Evolutionary conservation across 2,113 vertebrate genomes (phyloP).

Genomic region (Erythrocercus mccallii): DNA sequence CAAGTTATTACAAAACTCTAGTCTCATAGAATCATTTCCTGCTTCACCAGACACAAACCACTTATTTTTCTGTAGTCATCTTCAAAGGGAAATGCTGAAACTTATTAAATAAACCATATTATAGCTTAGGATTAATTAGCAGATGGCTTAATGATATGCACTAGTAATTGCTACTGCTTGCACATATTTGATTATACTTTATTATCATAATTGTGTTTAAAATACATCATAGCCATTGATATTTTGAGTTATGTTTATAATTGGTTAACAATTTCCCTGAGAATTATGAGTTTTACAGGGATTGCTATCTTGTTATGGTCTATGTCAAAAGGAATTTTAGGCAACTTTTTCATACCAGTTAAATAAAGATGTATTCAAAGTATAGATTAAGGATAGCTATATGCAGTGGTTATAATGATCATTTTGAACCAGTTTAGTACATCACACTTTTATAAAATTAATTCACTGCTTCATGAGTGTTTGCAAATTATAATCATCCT

Average conservation of each 20-base stretch:
- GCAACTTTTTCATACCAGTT: background rate
- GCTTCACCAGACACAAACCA: slow-evolving; percentile 7
- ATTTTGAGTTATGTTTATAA: slow-evolving; percentile 39
- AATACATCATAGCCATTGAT: slow-evolving; percentile 55
- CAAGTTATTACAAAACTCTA: background rate
- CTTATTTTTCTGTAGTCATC: slow-evolving; percentile 15
- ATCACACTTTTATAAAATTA: slow-evolving; percentile 24
- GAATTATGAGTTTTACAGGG: slow-evolving; percentile 32
- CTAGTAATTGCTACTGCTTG: slow-evolving; percentile 57
- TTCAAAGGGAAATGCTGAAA: slow-evolving; percentile 42
- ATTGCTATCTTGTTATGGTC: background rate
- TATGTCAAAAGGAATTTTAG: background rate
- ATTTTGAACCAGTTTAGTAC: background rate
- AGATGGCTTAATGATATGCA: slow-evolving; percentile 58
- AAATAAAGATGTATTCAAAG: slow-evolving; percentile 12
- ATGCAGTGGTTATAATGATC: background rate
- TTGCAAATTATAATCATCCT: slow-evolving; percentile 24
- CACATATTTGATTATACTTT: slow-evolving; percentile 51
- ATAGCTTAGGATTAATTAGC: slow-evolving; percentile 54
- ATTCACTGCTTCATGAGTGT: background rate
- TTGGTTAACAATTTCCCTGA: slow-evolving; percentile 29
- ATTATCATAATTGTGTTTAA: slow-evolving; percentile 55
- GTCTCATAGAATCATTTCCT: background rate
- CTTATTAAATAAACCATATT: slow-evolving; percentile 52
- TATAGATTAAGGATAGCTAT: background rate